Evolutionary conservation across 2,797 vertebrate genomes (phyloP).

Genomic region (Myotis myotis): DNA sequence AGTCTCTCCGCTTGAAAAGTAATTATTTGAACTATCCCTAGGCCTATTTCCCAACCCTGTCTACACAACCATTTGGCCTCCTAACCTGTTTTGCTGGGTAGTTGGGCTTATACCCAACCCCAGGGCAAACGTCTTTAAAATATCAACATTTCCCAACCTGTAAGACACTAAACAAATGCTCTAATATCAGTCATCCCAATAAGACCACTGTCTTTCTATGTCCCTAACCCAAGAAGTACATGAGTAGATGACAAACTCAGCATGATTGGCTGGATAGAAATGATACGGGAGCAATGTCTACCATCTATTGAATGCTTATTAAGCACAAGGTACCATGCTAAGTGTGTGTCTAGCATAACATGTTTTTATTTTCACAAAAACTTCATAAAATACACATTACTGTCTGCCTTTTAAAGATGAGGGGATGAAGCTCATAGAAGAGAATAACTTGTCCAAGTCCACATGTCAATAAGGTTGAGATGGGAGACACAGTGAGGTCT

Average conservation of each 20-base stretch:
- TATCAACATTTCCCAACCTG: not conserved
- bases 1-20: not conserved
- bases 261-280: not conserved
- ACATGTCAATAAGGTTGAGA: not conserved
- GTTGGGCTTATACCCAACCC: not conserved
- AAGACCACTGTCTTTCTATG: not conserved
- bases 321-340: not conserved
- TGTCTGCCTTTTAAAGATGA: not conserved
- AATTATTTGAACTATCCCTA: not conserved
- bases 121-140: not conserved
- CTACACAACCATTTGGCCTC: accelerated
- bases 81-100: not conserved
- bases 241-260: not conserved
- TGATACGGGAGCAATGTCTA: not conserved
- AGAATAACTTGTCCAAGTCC: not conserved
- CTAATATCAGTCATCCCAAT: not conserved
- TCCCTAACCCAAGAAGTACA: not conserved
- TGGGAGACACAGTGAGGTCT: not conserved
- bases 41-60: not conserved
- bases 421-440: not conserved
- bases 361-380: not conserved
- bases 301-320: not conserved
- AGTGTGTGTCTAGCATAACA: not conserved
- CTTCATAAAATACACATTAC: no score
- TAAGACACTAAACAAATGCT: not conserved